Evolutionary conservation across 92 coral and sea anemone species (phyloP).

Genomic region (Metridium senile): DNA sequence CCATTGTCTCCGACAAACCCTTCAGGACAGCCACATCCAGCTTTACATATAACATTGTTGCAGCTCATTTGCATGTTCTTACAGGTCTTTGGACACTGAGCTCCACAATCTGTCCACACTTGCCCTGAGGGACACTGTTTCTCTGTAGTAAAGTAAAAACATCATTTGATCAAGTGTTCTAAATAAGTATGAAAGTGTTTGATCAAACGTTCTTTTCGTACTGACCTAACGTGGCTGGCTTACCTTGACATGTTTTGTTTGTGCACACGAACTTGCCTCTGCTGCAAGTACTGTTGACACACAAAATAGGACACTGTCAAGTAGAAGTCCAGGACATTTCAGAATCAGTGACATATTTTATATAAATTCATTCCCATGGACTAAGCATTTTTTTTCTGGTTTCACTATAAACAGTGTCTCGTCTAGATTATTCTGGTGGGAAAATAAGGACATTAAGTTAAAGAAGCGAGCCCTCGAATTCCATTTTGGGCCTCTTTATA

Average conservation of each 20-base stretch:
- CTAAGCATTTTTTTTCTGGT: too few species aligned
- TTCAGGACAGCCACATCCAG: constrained; percentile 70
- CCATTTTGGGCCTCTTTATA: too few species aligned
- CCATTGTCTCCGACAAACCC: constrained; percentile 69
- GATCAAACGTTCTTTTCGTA: background rate
- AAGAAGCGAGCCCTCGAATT: too few species aligned
- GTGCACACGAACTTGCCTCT: constrained; percentile 56
- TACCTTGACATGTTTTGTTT: constrained; percentile 56
- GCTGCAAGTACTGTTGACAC: constrained; percentile 46
- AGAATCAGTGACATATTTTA: background rate
- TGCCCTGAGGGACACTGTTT: constrained; percentile 64
- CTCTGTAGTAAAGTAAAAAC: constrained; percentile 29
- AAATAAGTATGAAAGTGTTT: background rate
- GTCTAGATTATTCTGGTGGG: too few species aligned
- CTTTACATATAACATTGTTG: constrained; percentile 58
- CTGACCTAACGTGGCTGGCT: too few species aligned
- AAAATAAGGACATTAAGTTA: too few species aligned
- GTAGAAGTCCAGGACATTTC: background rate
- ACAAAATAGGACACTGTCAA: background rate
- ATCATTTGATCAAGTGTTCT: background rate
- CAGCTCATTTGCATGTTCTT: constrained; percentile 76
- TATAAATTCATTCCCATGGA: too few species aligned
- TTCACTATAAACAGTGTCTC: too few species aligned
- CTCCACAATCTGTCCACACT: constrained; percentile 66
- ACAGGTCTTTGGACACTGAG: constrained; percentile 72